These are phyloP conservation scores for Syrista parreyssii DNA, from an alignment of 2,888 invertebrate genomes.

Conservation along the genomic window DNA sequence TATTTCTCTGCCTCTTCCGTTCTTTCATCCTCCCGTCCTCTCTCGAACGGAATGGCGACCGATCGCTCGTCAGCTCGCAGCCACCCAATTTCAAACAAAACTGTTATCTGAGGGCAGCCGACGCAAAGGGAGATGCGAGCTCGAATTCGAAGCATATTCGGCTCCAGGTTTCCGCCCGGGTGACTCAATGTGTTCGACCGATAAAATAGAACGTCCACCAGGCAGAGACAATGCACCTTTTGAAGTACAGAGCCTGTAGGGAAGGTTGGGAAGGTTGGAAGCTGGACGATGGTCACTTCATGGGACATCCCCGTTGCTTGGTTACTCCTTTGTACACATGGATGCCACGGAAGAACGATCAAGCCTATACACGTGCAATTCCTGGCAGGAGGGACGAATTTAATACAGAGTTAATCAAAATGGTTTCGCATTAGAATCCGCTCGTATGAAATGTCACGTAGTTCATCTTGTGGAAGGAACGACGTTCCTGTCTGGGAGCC, in stretches of 20 bases:
- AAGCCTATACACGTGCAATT: no score
- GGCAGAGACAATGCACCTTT: conserved; percentile 39
- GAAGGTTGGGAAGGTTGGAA: neutral
- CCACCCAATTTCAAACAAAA: conserved; percentile 16
- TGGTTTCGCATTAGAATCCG: neutral
- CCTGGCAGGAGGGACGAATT: no score
- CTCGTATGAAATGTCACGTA: neutral
- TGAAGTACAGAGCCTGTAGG: conserved; percentile 29
- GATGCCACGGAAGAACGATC: neutral
- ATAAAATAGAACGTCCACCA: conserved; percentile 34
- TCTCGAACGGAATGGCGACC: no score
- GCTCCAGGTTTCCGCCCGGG: conserved; percentile 33
- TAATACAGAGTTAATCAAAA: conserved; percentile 2
- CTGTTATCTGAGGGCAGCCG: conserved; percentile 15
- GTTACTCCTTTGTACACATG: conserved; percentile 12
- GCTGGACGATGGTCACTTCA: conserved; percentile 11
- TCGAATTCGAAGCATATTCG: conserved; percentile 38
- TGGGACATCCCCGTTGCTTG: conserved; percentile 22
- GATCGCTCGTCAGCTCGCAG: neutral
- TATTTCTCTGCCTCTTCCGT: no score
- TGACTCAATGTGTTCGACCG: conserved; percentile 35
- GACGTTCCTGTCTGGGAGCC: neutral
- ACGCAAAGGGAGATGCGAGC: neutral
- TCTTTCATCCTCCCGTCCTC: no score
- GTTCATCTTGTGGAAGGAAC: neutral